These are phyloP conservation scores for human (Homo sapiens) DNA, from an alignment of 2,113 vertebrate species.

Conservation along the genomic window GRCh38 chr3:194204001-194204500, in stretches of 20 bases:
- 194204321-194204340: background rate
- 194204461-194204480: slow-evolving; percentile 77
- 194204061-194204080: background rate
- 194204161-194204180: background rate
- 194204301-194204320: slow-evolving; percentile 71
- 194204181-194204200: background rate
- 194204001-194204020: background rate
- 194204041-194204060: background rate
- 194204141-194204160: background rate
- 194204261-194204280: slow-evolving; percentile 74
- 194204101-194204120: background rate
- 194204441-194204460: slow-evolving; percentile 77
- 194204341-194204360: background rate
- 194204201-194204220: background rate
- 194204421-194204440: slow-evolving; percentile 80
- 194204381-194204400: slow-evolving; percentile 51
- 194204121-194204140: background rate
- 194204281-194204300: slow-evolving; percentile 73
- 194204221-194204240: background rate
- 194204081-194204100: background rate
- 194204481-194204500: slow-evolving; percentile 46
- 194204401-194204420: slow-evolving; percentile 73
- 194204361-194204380: slow-evolving; percentile 70
- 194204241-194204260: background rate
- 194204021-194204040: background rate